Evolutionary conservation across 2,113 vertebrate genomes (phyloP).

Genomic region (Rostratula benghalensis): DNA sequence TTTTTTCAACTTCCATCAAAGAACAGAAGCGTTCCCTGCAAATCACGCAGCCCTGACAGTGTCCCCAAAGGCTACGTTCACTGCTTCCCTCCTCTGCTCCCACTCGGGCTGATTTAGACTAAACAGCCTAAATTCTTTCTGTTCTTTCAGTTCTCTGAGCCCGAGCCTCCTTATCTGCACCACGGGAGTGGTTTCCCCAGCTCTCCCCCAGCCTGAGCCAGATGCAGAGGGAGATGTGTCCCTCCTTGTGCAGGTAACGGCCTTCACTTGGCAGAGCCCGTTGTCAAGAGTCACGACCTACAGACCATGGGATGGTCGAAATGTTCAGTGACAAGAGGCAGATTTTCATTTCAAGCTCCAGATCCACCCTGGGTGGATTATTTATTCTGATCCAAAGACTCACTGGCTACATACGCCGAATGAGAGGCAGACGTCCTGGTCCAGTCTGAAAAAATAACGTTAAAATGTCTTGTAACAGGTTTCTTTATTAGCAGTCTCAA

Average conservation of each 20-base stretch:
- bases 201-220: background rate
- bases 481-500: background rate
- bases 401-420: background rate
- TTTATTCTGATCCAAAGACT: background rate
- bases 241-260: background rate
- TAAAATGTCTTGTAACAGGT: background rate
- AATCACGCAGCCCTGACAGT: background rate
- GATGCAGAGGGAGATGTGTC: background rate
- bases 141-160: background rate
- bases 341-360: background rate
- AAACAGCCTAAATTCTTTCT: background rate
- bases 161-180: background rate
- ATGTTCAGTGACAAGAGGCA: background rate
- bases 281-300: background rate
- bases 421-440: fast-evolving
- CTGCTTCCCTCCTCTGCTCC: background rate
- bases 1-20: background rate
- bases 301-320: background rate
- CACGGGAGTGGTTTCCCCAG: background rate
- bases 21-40: background rate
- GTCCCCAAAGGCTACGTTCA: background rate
- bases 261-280: background rate
- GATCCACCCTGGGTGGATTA: too few relatives aligned
- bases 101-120: background rate
- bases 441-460: background rate